Percentiles rank a stretch among this genome's conserved stretches.
Conservation (phyloP, 2,113 vertebrate species). For the Saguinus imperator region DNA sequence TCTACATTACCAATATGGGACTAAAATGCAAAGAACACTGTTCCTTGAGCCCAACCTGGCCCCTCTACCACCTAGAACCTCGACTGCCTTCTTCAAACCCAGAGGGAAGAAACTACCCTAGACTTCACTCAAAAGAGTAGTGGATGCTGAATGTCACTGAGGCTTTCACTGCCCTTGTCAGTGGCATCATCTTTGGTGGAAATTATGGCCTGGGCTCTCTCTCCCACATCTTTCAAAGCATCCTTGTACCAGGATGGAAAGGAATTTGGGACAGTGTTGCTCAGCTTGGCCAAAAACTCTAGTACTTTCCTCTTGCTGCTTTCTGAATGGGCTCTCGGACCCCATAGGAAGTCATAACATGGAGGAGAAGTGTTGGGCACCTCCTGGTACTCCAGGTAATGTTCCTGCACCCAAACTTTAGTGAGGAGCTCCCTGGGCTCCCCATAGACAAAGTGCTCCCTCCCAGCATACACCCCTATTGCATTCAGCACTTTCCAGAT, state of each 20-base stretch:
- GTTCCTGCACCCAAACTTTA: background rate
- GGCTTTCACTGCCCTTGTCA: background rate
- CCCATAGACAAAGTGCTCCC: background rate
- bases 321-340: background rate
- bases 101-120: background rate
- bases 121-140: background rate
- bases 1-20: background rate
- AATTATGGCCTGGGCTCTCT: background rate
- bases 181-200: background rate
- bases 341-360: background rate
- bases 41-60: background rate
- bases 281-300: background rate
- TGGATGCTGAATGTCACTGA: background rate
- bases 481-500: background rate
- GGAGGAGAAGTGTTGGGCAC: background rate
- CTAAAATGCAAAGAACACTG: background rate
- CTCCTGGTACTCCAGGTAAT: background rate
- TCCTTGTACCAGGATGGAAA: background rate
- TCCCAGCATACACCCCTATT: background rate
- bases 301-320: background rate
- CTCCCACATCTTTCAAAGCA: background rate
- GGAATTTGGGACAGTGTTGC: background rate
- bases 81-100: background rate
- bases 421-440: background rate
- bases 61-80: background rate